Evolutionary conservation across 1,140 invertebrate species (phyloP), one percentile per base, ranked within the genome.

Genomic region (Maniola jurtina): DNA sequence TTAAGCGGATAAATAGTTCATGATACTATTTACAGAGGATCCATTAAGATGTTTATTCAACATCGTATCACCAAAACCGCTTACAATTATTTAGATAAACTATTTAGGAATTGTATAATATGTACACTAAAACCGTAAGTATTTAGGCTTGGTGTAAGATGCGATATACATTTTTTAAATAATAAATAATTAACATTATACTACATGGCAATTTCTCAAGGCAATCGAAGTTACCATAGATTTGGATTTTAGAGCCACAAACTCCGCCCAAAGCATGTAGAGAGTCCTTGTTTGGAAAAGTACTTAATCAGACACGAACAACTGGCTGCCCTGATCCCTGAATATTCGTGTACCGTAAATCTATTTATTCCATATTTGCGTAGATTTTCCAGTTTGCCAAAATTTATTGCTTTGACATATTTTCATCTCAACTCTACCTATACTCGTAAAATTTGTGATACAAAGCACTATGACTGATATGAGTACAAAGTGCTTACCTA

Each of bases 301-400:
- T 45, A 45, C 42, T 45, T 45, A 45, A 45, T 45, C 42, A 45
- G 42, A 11, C 42, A 45, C 42, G 9, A 40, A 40, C 38, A 45
- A 45, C 5, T 45, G 42, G 13, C 13, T 45, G 42, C 42, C 42
- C 42, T 11, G 42, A 11, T 45, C 42, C 42, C 42, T 45, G 42
- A 45, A 45, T n/a, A 45, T 45, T 45, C 13, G 5, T 6, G 42
- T 45, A 45, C 9, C 42, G 13, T 45, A 45, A 45, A 45, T 45
- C n/a, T n/a, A 45, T 45, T 45, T 45, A 45, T 45, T 45, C 13
- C 42, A 45, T n/a, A 45, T 45, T 45, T 45, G 42, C 42, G 42
- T 45, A 45, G 13, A 45, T 45, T 45, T n/a, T 11, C 42, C 42
- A 45, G 11, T 8, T 9, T 11, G 42, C 9, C 42, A 11, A 45